Base-by-base conservation (phyloP, 2,888 invertebrate species). In the Pollenia labialis region DNA sequence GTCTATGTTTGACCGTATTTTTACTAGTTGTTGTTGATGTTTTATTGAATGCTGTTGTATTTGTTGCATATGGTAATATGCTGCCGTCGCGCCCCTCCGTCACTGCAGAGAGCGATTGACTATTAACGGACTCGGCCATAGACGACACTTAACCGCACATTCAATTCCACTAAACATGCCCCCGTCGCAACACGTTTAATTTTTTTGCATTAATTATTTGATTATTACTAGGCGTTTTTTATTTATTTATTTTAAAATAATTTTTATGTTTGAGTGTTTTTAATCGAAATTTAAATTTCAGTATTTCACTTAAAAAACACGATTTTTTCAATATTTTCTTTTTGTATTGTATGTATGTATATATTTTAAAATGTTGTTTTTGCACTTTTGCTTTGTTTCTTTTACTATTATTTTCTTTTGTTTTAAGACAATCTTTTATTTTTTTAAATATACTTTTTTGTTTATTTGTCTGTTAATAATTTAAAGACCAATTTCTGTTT, bases 51-150 rank as follows among this genome's bases (percentile, higher is more conserved):
- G 48, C 23, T 80, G 79, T 80, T 23, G 50, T 79, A 71, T 81
- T 85, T 88, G 84, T 88, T 88, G 87, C 77, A 87, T 88, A 60
- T 76, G 89, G 81, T 84, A 89, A 85, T 88, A 90, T 88, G 89
- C 90, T 90, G 90, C 90, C 91, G 91, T 92, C 91, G 91, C 93
- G 93, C 93, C 93, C 96, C 95, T 95, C 95, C 95, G 95, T 95
- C 94, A 95, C 95, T 95, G 95, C 95, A 95, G 95, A 95, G 95
- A 95, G 95, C 94, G 95, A 95, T 95, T 95, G 95, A 95, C 95
- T 95, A 95, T 95, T 96, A 96, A 96, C 96, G 96, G 96, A 96
- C 96, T 97, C 96, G 96, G 97, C 97, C 97, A 97, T 97, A 97
- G 97, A 96, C 97, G 96, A 96, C 95, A 96, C 96, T 96, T 95